These are phyloP conservation scores for Cliona cf. orientalis DNA, from an alignment of 37 sponge, comb jelly and placozoan genomes.

Conservation along the genomic window DNA sequence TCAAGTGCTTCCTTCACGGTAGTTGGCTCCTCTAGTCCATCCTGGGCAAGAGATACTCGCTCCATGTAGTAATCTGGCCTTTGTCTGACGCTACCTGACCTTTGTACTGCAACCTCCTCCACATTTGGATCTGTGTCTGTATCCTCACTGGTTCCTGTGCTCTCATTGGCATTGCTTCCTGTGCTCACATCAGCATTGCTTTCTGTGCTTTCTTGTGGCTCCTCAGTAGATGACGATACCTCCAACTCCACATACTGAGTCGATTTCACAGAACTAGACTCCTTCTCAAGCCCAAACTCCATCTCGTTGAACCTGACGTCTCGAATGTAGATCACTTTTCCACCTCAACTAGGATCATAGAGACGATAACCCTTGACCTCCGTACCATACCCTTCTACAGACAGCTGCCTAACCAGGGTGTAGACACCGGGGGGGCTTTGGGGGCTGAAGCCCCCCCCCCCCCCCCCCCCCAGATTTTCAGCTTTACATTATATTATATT, in stretches of 20 bases:
- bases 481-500: too few species aligned
- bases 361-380: conserved; percentile 50
- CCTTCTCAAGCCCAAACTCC: conserved; percentile 34
- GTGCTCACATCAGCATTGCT: not conserved
- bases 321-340: conserved; percentile 35
- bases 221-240: conserved; percentile 1
- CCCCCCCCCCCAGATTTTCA: too few species aligned
- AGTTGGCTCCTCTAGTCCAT: conserved; percentile 10
- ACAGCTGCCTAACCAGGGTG: too few species aligned
- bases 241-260: conserved; percentile 3
- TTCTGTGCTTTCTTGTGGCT: not conserved
- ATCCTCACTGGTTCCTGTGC: conserved; percentile 16
- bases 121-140: too few species aligned
- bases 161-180: not conserved
- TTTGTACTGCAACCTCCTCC: conserved; percentile 3
- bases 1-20: conserved; percentile 32
- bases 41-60: conserved; percentile 11
- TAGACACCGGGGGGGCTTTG: too few species aligned
- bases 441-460: too few species aligned
- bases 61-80: conserved; percentile 46
- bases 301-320: conserved; percentile 60
- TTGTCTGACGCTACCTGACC: conserved; percentile 30
- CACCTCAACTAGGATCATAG: conserved; percentile 38
- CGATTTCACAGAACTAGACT: not conserved
- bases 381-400: conserved; percentile 49